Evolutionary conservation across 2,888 invertebrate genomes (phyloP).

Genomic region (Drosophila bunnanda): DNA sequence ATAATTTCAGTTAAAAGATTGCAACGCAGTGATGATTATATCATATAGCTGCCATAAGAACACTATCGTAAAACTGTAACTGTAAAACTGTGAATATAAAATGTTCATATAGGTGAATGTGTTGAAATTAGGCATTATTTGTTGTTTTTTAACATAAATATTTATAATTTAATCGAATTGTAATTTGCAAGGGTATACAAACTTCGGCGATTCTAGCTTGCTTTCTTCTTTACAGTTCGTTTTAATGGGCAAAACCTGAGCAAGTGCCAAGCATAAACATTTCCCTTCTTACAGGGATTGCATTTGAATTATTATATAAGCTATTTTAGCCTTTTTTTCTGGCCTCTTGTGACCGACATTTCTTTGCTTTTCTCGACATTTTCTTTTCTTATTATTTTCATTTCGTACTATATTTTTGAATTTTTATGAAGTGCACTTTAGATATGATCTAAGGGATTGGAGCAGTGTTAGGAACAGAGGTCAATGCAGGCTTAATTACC

Average conservation of each 20-base stretch:
- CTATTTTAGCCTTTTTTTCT: slow-evolving; percentile 5
- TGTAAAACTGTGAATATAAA: too few relatives aligned
- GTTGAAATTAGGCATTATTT: too few relatives aligned
- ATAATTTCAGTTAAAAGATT: too few relatives aligned
- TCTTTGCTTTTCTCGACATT: slow-evolving; percentile 73
- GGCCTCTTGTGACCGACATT: slow-evolving; percentile 54
- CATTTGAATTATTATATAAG: slow-evolving; percentile 2
- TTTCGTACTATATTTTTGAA: slow-evolving; percentile 37
- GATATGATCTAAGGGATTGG: slow-evolving; percentile 31
- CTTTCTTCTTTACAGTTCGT: slow-evolving; percentile 52
- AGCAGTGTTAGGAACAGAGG: slow-evolving; percentile 50
- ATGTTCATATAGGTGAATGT: too few relatives aligned
- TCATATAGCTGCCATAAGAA: too few relatives aligned
- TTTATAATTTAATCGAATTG: too few relatives aligned
- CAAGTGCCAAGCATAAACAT: slow-evolving; percentile 20
- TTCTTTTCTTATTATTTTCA: slow-evolving; percentile 37
- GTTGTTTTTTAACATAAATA: too few relatives aligned
- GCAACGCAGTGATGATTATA: too few relatives aligned
- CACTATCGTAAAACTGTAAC: too few relatives aligned
- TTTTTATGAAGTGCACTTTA: slow-evolving; percentile 70
- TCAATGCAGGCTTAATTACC: slow-evolving; percentile 78
- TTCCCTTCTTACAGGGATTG: not conserved
- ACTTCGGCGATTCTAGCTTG: too few relatives aligned
- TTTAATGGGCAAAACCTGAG: slow-evolving; percentile 60
- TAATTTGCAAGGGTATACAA: too few relatives aligned